Percentiles rank a stretch among this genome's conserved stretches.
These are phyloP conservation scores for Tenualosa thibaudeaui DNA, from an alignment of 2,797 vertebrate species.

Conservation along the genomic window DNA sequence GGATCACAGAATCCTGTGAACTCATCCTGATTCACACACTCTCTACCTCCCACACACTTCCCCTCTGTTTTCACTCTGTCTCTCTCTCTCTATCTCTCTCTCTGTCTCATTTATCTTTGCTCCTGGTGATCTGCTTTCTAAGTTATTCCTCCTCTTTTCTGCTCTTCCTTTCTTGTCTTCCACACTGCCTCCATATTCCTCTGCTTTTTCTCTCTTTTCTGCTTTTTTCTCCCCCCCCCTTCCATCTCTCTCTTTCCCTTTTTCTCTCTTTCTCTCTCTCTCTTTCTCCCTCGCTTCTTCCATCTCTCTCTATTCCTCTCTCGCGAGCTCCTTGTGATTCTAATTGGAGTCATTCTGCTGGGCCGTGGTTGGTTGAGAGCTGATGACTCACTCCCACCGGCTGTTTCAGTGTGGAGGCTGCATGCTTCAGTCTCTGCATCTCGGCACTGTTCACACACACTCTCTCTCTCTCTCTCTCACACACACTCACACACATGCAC, in stretches of 20 bases:
- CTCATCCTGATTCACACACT: slow-evolving; percentile 27
- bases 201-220: not conserved
- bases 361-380: slow-evolving; percentile 67
- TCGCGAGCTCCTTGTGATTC: slow-evolving; percentile 68
- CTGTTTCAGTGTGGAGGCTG: slow-evolving; percentile 53
- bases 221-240: not conserved
- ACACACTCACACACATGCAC: not conserved
- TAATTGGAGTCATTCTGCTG: slow-evolving; percentile 66
- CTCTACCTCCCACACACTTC: slow-evolving; percentile 28
- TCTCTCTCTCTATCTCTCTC: not conserved
- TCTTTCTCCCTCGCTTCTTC: slow-evolving; percentile 6
- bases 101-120: slow-evolving; percentile 32
- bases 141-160: slow-evolving; percentile 34
- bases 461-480: not conserved
- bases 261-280: not conserved
- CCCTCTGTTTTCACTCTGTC: slow-evolving; percentile 29
- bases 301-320: slow-evolving; percentile 11
- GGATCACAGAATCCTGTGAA: slow-evolving; percentile 29
- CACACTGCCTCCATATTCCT: not conserved
- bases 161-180: not conserved
- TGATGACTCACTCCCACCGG: slow-evolving; percentile 78
- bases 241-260: not conserved
- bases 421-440: slow-evolving; percentile 49
- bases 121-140: not conserved
- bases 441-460: slow-evolving; percentile 29